Conservation (phyloP, 2,888 invertebrate genomes). For the Brachycybe producta region DNA sequence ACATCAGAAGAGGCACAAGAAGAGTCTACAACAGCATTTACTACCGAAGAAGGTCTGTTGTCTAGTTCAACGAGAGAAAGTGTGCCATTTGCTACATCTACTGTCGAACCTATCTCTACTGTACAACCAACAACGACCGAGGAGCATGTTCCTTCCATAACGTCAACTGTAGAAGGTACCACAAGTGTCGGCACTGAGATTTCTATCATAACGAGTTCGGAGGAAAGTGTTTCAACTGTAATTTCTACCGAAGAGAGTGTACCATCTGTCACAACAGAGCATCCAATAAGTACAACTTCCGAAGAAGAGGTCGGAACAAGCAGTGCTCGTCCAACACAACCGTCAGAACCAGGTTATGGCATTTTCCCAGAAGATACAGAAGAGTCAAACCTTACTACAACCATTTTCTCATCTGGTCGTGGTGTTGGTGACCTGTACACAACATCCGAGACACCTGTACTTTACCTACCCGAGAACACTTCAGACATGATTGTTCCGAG, state of each 20-base stretch:
- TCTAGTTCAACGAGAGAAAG: no score
- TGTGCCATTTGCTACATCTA: no score
- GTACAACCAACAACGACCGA: neutral
- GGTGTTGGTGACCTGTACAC: neutral
- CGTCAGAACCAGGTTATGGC: neutral
- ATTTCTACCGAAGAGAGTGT: neutral
- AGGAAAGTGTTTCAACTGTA: no score
- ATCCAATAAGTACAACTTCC: no score
- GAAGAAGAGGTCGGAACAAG: no score
- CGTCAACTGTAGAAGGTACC: neutral
- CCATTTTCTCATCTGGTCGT: neutral
- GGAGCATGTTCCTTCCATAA: neutral
- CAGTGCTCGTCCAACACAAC: no score
- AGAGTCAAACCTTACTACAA: no score
- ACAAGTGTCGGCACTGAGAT: neutral
- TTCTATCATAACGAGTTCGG: no score
- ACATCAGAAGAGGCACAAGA: constrained; percentile 3
- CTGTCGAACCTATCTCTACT: no score
- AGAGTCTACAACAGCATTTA: neutral
- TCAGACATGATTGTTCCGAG: constrained; percentile 1
- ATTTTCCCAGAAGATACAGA: constrained; percentile 7
- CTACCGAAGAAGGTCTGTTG: no score
- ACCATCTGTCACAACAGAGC: no score
- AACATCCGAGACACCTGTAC: neutral
- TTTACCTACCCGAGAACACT: constrained; percentile 3